Conservation (phyloP, 2,888 invertebrate species). For the Corbicula japonica region DNA sequence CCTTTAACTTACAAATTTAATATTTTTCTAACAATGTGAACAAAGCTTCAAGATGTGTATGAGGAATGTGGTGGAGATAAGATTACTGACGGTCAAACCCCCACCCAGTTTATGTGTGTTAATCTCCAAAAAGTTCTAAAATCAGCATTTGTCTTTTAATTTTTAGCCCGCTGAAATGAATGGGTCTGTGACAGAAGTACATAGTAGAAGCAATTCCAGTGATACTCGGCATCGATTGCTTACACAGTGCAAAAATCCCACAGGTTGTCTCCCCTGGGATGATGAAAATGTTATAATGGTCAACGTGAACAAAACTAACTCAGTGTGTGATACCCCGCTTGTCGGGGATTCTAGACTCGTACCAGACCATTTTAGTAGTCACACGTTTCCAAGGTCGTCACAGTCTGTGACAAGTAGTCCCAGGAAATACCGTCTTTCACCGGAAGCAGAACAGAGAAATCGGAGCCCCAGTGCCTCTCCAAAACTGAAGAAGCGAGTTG, state of each 20-base stretch:
- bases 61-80: too few relatives aligned
- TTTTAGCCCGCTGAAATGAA: constrained; percentile 49
- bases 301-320: constrained; percentile 67
- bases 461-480: constrained; percentile 81
- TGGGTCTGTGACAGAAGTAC: constrained; percentile 24
- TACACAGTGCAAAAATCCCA: constrained; percentile 53
- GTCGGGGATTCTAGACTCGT: constrained; percentile 22
- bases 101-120: too few relatives aligned
- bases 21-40: too few relatives aligned
- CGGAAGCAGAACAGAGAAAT: constrained; percentile 65
- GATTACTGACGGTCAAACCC: too few relatives aligned
- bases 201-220: constrained; percentile 45
- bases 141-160: too few relatives aligned
- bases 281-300: constrained; percentile 80
- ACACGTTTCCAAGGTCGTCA: constrained; percentile 67
- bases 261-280: constrained; percentile 75
- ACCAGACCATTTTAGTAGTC: constrained; percentile 38
- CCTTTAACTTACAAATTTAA: too few relatives aligned
- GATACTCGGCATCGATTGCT: constrained; percentile 52
- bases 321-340: constrained; percentile 42
- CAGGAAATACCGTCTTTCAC: constrained; percentile 69
- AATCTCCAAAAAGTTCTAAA: too few relatives aligned
- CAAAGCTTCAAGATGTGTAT: too few relatives aligned
- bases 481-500: constrained; percentile 73
- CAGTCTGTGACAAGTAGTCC: constrained; percentile 69